Conservation (phyloP, 2,888 invertebrate genomes). For the Dysmachus trigonus region DNA sequence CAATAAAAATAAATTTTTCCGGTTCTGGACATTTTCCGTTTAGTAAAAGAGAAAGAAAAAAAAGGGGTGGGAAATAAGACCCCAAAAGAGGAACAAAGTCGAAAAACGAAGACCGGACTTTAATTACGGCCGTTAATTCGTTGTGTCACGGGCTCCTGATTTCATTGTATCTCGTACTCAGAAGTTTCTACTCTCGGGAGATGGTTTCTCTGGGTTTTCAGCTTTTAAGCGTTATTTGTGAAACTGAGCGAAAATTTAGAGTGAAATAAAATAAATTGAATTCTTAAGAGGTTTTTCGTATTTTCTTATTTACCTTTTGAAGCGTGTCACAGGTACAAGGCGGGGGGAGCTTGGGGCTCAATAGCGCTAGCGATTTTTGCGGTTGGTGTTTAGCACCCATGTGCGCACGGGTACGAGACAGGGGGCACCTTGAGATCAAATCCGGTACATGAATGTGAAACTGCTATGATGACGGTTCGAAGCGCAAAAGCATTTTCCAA, state of each 20-base stretch:
- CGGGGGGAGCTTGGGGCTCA: neutral
- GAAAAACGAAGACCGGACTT: constrained; percentile 32
- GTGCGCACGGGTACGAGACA: neutral
- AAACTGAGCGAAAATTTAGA: constrained; percentile 43
- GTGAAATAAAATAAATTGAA: constrained; percentile 42
- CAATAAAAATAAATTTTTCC: constrained; percentile 48
- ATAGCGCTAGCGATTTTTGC: constrained; percentile 17
- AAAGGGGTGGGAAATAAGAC: neutral
- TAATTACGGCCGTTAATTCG: constrained; percentile 48
- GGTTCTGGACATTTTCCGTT: constrained; percentile 42
- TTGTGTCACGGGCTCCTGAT: constrained; percentile 46
- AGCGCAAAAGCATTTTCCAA: constrained; percentile 33
- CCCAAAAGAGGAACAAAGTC: neutral
- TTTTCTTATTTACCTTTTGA: constrained; percentile 34
- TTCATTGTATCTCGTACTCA: constrained; percentile 42
- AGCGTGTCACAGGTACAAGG: constrained; percentile 34
- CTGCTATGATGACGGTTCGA: constrained; percentile 13
- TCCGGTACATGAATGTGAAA: neutral
- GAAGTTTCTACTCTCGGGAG: constrained; percentile 12
- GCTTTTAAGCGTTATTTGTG: constrained; percentile 32
- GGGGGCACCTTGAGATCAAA: neutral
- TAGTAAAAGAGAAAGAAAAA: constrained; percentile 18
- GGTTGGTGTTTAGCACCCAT: neutral
- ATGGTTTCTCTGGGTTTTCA: constrained; percentile 17
- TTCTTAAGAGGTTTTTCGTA: constrained; percentile 35